These are phyloP conservation scores for Lepus timidus DNA, from an alignment of 2,113 vertebrate species.

Conservation along the genomic window DNA sequence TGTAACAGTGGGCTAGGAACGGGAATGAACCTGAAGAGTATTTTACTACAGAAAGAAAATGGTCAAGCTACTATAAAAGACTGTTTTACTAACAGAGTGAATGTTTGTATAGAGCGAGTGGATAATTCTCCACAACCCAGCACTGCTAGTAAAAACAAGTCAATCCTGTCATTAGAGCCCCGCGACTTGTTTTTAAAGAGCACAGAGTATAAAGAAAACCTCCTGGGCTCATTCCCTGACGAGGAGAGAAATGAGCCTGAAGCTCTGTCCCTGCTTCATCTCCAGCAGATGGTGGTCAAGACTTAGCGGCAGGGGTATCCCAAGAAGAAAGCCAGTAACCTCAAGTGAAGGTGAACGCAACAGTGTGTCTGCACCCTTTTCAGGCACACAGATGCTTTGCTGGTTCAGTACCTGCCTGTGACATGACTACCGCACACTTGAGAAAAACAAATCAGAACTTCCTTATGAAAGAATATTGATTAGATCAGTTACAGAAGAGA, in stretches of 20 bases:
- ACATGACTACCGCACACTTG: neutral
- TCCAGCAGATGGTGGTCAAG: neutral
- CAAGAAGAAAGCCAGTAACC: constrained; percentile 76
- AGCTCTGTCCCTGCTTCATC: neutral
- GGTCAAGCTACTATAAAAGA: constrained; percentile 60
- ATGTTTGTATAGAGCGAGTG: constrained; percentile 14
- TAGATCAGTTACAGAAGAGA: constrained; percentile 74
- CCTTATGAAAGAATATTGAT: constrained; percentile 72
- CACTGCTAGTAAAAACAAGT: constrained; percentile 20
- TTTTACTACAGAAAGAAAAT: constrained; percentile 69
- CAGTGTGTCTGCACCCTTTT: constrained; percentile 73
- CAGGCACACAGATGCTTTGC: constrained; percentile 78
- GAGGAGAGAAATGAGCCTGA: neutral
- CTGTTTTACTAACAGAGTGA: constrained; percentile 62
- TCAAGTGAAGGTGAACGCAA: neutral
- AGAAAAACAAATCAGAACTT: neutral
- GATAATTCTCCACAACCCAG: constrained; percentile 33
- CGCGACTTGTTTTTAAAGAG: constrained; percentile 6
- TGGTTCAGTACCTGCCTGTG: constrained; percentile 52
- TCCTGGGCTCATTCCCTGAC: neutral
- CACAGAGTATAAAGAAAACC: neutral
- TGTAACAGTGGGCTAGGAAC: neutral
- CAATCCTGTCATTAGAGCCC: neutral
- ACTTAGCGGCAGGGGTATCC: constrained; percentile 48
- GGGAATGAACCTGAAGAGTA: constrained; percentile 1